Evolutionary conservation across 2,888 invertebrate genomes (phyloP).

Genomic region (Beris chalybata): DNA sequence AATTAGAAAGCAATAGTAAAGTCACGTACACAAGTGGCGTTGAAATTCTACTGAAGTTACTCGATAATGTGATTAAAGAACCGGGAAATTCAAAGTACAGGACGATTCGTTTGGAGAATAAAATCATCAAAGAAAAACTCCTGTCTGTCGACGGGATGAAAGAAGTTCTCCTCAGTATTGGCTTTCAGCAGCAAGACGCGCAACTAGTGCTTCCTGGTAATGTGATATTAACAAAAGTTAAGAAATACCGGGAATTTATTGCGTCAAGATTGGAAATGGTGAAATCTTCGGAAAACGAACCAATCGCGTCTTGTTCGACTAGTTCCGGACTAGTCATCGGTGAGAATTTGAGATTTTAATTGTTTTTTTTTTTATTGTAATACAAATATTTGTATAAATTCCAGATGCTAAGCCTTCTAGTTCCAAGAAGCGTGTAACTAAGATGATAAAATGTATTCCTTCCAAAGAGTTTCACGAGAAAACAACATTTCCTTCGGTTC

Average conservation of each 20-base stretch:
- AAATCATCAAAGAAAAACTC: constrained; percentile 52
- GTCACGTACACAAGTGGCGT: constrained; percentile 51
- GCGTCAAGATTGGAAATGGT: neutral
- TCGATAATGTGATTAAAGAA: constrained; percentile 53
- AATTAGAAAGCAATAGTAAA: constrained; percentile 45
- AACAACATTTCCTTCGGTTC: constrained; percentile 55
- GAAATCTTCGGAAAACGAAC: neutral
- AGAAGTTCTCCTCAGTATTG: constrained; percentile 50
- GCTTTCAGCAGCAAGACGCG: constrained; percentile 46
- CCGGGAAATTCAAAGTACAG: constrained; percentile 51
- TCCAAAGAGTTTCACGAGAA: constrained; percentile 42
- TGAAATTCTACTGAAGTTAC: constrained; percentile 50
- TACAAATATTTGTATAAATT: too few species aligned
- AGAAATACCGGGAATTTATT: constrained; percentile 50
- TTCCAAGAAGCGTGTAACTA: neutral
- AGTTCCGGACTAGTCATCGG: neutral
- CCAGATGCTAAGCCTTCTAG: neutral
- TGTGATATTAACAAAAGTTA: constrained; percentile 49
- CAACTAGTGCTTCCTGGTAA: constrained; percentile 47
- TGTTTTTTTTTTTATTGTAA: too few species aligned
- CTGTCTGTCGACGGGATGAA: constrained; percentile 48
- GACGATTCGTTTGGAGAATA: constrained; percentile 52
- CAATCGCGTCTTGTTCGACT: neutral
- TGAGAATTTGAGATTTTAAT: neutral
- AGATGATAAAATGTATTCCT: neutral